phyloP scores from a whole-genome alignment of 2,888 invertebrate genomes.

The Thymelicus lineola region DNA sequence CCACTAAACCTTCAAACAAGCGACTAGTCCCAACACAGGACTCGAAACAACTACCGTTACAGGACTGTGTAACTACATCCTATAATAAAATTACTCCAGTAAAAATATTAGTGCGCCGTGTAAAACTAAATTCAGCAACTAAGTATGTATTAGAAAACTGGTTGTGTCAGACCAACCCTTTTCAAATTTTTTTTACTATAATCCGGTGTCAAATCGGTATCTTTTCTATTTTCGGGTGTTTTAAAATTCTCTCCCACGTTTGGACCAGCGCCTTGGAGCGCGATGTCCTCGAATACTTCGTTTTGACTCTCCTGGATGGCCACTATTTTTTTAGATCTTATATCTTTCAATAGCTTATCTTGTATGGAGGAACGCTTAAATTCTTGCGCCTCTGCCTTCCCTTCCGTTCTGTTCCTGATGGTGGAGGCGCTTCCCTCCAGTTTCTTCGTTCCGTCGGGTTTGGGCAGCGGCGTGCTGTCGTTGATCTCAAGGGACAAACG shows the following conservation, averaged over 20 bases:
- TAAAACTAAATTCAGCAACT: background rate
- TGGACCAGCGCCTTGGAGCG: conserved; percentile 22
- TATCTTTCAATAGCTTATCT: conserved; percentile 41
- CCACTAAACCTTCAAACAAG: no score
- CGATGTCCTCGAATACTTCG: conserved; percentile 53
- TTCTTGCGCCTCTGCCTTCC: conserved; percentile 44
- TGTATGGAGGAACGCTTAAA: conserved; percentile 34
- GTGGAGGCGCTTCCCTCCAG: conserved; percentile 47
- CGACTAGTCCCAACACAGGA: no score
- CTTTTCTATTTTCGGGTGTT: conserved; percentile 20
- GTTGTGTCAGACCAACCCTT: conserved; percentile 61
- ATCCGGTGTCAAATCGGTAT: conserved; percentile 26
- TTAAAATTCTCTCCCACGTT: conserved; percentile 9
- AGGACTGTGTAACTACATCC: no score
- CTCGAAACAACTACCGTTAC: no score
- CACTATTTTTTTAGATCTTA: conserved; percentile 56
- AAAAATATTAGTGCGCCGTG: background rate
- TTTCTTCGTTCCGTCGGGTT: conserved; percentile 62
- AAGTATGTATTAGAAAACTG: background rate
- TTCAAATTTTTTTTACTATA: conserved; percentile 66
- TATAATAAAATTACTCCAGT: no score
- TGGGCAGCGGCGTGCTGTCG: conserved; percentile 63
- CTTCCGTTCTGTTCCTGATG: conserved; percentile 51
- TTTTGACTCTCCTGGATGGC: conserved; percentile 64
- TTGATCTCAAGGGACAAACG: conserved; percentile 58